phyloP scores from a whole-genome alignment of 2,113 vertebrate genomes.

The Pseudorectes ferrugineus region DNA sequence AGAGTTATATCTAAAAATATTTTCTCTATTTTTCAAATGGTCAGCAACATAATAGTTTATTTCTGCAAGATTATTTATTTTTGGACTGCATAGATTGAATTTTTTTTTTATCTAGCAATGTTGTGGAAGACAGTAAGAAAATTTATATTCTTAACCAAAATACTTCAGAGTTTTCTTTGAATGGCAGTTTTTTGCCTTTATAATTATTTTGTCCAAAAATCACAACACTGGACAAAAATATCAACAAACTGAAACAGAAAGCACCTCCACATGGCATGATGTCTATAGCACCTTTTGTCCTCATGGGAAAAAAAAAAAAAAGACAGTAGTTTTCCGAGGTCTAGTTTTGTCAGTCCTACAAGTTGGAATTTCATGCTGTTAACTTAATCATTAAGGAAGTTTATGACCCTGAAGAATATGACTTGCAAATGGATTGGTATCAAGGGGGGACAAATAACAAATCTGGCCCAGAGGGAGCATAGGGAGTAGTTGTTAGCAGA shows the following conservation, averaged over 20 bases:
- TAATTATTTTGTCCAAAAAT: not conserved
- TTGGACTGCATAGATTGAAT: not conserved
- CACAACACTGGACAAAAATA: not conserved
- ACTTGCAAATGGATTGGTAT: not conserved
- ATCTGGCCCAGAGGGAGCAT: not conserved
- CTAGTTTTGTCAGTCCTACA: not conserved
- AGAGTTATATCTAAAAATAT: not conserved
- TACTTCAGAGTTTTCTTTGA: not conserved
- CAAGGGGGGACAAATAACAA: not conserved
- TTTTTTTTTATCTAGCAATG: not conserved
- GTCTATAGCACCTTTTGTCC: not conserved
- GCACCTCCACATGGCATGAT: not conserved
- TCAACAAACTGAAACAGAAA: not conserved
- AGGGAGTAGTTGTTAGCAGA: not conserved
- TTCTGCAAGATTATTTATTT: not conserved
- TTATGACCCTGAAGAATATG: slow-evolving; percentile 18
- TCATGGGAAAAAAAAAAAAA: not conserved
- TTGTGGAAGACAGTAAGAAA: not conserved
- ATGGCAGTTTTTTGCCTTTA: not conserved
- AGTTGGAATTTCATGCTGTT: not conserved
- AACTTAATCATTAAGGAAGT: not conserved
- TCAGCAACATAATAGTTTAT: not conserved
- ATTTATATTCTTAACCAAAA: not conserved
- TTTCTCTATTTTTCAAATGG: not conserved
- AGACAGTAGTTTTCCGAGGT: not conserved